A percentile compares a stretch with the other conserved stretches of the same genome.
Conservation (phyloP, 2,888 invertebrate species). For the Heteropelma amictum region DNA sequence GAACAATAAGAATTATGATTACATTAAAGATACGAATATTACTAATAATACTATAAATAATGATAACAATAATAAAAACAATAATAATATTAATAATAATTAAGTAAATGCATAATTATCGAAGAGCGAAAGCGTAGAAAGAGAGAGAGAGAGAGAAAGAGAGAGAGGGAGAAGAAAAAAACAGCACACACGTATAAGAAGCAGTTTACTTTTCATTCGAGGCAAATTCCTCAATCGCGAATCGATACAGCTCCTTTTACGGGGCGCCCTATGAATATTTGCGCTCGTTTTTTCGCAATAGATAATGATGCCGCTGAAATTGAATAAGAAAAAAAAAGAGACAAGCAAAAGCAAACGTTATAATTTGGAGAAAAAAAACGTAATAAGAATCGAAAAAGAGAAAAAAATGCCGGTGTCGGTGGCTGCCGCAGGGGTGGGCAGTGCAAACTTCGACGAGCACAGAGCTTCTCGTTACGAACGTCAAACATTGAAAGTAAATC, state of each 20-base stretch:
- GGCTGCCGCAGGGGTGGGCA: conserved; percentile 40
- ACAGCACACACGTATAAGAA: conserved; percentile 41
- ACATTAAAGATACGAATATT: conserved; percentile 16
- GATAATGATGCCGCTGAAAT: background rate
- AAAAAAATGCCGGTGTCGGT: conserved; percentile 14
- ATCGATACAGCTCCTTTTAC: conserved; percentile 35
- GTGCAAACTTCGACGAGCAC: conserved; percentile 50
- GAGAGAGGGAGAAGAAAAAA: conserved; percentile 23
- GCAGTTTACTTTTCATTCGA: conserved; percentile 34
- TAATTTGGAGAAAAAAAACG: too few relatives aligned
- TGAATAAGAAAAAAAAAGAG: conserved; percentile 2
- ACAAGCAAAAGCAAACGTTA: background rate
- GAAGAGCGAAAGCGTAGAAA: conserved; percentile 3
- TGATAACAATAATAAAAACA: conserved; percentile 6
- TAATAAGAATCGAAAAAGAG: conserved; percentile 7
- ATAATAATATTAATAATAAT: background rate
- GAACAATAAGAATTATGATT: conserved; percentile 50
- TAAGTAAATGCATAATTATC: too few relatives aligned
- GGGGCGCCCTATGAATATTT: conserved; percentile 33
- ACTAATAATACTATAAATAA: conserved; percentile 31
- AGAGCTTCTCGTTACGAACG: conserved; percentile 57
- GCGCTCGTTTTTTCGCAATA: conserved; percentile 31
- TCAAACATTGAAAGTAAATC: conserved; percentile 60
- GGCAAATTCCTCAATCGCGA: conserved; percentile 36
- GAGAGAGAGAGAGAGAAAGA: conserved; percentile 50